A percentile compares a stretch with the other conserved stretches of the same genome.
Evolutionary conservation across 2,888 invertebrate genomes (phyloP).

Genomic region (Synergus japonicus): DNA sequence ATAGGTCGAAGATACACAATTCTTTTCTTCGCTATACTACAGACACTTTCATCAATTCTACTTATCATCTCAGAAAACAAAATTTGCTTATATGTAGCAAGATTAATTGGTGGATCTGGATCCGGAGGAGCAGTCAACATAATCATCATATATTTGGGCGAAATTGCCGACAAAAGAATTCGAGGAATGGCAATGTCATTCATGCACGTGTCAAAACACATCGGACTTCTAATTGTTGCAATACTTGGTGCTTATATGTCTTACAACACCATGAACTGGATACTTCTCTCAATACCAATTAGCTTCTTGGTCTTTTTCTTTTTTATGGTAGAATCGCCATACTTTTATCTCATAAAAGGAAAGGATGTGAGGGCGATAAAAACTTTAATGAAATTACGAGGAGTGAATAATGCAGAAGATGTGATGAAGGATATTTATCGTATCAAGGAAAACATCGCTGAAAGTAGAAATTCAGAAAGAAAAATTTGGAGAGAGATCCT

Average conservation of each 20-base stretch:
- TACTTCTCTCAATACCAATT: slow-evolving; percentile 80
- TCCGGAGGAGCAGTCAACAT: slow-evolving; percentile 77
- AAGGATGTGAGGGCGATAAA: slow-evolving; percentile 79
- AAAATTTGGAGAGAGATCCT: slow-evolving; percentile 74
- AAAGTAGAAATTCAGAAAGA: slow-evolving; percentile 67
- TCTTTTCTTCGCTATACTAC: slow-evolving; percentile 65
- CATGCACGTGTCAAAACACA: slow-evolving; percentile 78
- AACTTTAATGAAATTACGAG: slow-evolving; percentile 80
- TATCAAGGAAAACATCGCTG: slow-evolving; percentile 79
- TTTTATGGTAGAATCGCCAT: slow-evolving; percentile 84
- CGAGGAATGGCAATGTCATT: slow-evolving; percentile 80
- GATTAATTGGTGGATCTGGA: slow-evolving; percentile 77
- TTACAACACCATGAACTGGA: slow-evolving; percentile 78
- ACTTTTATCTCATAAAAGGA: slow-evolving; percentile 80
- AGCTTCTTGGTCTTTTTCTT: slow-evolving; percentile 80
- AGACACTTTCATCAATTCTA: slow-evolving; percentile 66
- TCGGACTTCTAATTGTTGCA: slow-evolving; percentile 72
- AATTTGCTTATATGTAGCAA: slow-evolving; percentile 72
- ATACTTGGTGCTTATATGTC: slow-evolving; percentile 76
- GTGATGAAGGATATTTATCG: slow-evolving; percentile 80
- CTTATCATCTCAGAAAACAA: slow-evolving; percentile 64
- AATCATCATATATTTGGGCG: slow-evolving; percentile 81
- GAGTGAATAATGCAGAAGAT: slow-evolving; percentile 75
- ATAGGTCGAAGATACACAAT: slow-evolving; percentile 69
- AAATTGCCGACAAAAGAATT: slow-evolving; percentile 80